Percentiles rank a stretch among this genome's conserved stretches.
These are phyloP conservation scores for Oncorhynchus mykiss DNA, from an alignment of 2,113 vertebrate genomes.

Conservation along the genomic window DNA sequence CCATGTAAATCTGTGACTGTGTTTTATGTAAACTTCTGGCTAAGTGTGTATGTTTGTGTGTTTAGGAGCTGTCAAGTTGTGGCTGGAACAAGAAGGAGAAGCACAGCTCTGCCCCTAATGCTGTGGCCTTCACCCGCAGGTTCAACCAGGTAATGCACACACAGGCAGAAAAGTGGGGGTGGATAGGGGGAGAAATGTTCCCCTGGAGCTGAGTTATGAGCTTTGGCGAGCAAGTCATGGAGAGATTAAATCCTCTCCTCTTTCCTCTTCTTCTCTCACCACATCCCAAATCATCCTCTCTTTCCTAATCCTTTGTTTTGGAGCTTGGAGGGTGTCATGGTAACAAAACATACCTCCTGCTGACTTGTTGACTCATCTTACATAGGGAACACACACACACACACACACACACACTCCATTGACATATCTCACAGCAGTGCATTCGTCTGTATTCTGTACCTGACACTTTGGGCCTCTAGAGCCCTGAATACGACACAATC, in stretches of 20 bases:
- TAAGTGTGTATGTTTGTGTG: conserved; percentile 9
- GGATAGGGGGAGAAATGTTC: not conserved
- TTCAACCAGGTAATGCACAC: conserved; percentile 90
- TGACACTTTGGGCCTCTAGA: too few relatives aligned
- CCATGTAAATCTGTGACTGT: not conserved
- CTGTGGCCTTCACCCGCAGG: conserved; percentile 97
- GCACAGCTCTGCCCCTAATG: conserved; percentile 94
- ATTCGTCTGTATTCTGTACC: too few relatives aligned
- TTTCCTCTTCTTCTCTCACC: not conserved
- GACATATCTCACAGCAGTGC: too few relatives aligned
- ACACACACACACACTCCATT: not conserved
- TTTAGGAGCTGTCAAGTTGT: conserved; percentile 95
- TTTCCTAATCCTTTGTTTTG: conserved; percentile 16
- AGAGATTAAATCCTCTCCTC: conserved; percentile 28
- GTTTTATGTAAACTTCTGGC: not conserved
- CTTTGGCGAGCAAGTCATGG: conserved; percentile 21
- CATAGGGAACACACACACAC: not conserved
- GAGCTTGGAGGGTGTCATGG: conserved; percentile 25
- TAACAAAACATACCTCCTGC: not conserved
- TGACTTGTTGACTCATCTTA: not conserved
- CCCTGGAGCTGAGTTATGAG: conserved; percentile 34
- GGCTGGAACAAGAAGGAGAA: conserved; percentile 99
- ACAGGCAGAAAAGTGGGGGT: conserved; percentile 1
- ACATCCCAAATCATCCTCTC: conserved; percentile 32
- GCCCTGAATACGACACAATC: not conserved